phyloP scores from a whole-genome alignment of 2,888 invertebrate species.

The Parnassius apollo region DNA sequence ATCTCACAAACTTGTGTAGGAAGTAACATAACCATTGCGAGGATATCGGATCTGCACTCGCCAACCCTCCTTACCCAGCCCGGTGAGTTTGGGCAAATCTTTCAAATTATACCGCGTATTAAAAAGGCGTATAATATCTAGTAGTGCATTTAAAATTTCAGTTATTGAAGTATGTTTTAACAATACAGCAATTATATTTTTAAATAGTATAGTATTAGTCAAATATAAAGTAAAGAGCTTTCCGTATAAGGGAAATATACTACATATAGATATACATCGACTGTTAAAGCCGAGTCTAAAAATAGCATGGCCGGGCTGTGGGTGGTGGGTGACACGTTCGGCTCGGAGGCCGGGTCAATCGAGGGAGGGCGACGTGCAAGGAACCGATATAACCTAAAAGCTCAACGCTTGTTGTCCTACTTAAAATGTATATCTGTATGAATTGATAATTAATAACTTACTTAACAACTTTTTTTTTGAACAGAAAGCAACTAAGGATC shows the following conservation, averaged over 20 bases:
- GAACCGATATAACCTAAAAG: slow-evolving; percentile 41
- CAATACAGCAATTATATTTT: slow-evolving; percentile 23
- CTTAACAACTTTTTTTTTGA: slow-evolving; percentile 38
- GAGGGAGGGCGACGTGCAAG: slow-evolving; percentile 39
- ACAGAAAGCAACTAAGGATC: slow-evolving; percentile 58
- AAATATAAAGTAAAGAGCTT: not conserved
- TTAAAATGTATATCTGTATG: slow-evolving; percentile 30
- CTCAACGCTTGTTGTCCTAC: slow-evolving; percentile 37
- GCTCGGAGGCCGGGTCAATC: slow-evolving; percentile 72
- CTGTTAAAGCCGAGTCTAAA: slow-evolving; percentile 69
- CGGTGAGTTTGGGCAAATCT: too few relatives aligned
- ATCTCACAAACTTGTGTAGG: too few relatives aligned
- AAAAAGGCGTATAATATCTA: too few relatives aligned
- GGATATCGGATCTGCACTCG: too few relatives aligned
- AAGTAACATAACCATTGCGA: too few relatives aligned
- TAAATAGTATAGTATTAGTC: not conserved
- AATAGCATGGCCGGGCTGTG: slow-evolving; percentile 72
- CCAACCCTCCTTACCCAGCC: too few relatives aligned
- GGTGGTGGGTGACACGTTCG: slow-evolving; percentile 70
- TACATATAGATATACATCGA: slow-evolving; percentile 46
- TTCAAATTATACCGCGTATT: too few relatives aligned
- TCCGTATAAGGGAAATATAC: slow-evolving; percentile 30
- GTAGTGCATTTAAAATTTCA: too few relatives aligned
- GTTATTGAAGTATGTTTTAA: slow-evolving; percentile 17
- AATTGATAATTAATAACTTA: slow-evolving; percentile 28